Evolutionary conservation across 2,113 vertebrate species (phyloP).

Genomic region (Calypte anna): DNA sequence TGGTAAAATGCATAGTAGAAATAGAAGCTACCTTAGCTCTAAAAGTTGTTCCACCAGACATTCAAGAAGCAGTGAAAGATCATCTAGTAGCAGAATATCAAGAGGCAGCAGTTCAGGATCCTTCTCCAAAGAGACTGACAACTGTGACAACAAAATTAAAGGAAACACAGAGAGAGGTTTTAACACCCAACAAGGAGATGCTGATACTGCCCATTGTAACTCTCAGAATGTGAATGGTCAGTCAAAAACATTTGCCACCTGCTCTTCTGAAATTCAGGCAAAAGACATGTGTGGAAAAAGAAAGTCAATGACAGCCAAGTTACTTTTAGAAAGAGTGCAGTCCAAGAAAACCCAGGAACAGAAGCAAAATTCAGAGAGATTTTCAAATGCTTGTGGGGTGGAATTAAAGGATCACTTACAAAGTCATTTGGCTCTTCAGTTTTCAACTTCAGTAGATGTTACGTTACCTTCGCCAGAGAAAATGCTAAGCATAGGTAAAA

Average conservation of each 20-base stretch:
- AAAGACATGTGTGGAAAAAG: constrained; percentile 10
- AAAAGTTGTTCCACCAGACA: constrained; percentile 25
- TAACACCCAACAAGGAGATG: constrained; percentile 3
- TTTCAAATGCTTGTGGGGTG: constrained; percentile 27
- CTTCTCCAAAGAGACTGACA: constrained; percentile 49
- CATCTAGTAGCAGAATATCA: constrained; percentile 17
- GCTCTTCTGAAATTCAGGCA: constrained; percentile 35
- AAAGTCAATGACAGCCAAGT: constrained; percentile 65
- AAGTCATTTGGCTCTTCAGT: constrained; percentile 51
- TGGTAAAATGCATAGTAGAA: constrained; percentile 1
- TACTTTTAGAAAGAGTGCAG: constrained; percentile 75
- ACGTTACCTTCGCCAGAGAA: constrained; percentile 81
- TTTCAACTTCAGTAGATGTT: neutral
- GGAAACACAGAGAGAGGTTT: neutral
- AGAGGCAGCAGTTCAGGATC: constrained; percentile 9
- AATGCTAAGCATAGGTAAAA: constrained; percentile 72
- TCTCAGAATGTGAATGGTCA: neutral
- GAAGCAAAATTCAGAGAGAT: neutral
- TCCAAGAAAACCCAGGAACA: constrained; percentile 69
- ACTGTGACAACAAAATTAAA: constrained; percentile 38
- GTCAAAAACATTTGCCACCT: neutral
- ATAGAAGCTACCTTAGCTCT: constrained; percentile 24
- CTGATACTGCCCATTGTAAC: neutral
- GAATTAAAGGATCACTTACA: constrained; percentile 41
- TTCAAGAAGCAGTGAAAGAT: constrained; percentile 43